Conservation (phyloP, 2,113 vertebrate species). For the Hemiscyllium ocellatum region DNA sequence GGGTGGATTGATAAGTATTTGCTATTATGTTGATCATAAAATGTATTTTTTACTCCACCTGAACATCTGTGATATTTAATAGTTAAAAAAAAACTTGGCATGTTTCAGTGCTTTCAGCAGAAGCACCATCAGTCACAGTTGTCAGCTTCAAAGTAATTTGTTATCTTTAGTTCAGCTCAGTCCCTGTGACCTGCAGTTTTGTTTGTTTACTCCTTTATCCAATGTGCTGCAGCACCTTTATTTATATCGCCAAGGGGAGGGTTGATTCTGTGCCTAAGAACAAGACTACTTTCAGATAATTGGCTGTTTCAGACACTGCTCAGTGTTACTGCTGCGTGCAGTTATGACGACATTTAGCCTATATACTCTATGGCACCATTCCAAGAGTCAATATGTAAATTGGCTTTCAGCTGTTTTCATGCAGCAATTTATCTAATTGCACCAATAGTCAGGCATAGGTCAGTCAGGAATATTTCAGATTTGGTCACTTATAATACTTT, state of each 20-base stretch:
- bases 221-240: neutral
- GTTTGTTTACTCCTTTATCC: neutral
- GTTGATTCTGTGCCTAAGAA: neutral
- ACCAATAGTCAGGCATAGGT: neutral
- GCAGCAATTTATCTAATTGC: neutral
- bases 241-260: neutral
- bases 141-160: neutral
- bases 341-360: neutral
- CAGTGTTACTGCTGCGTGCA: neutral
- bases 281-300: neutral
- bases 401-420: neutral
- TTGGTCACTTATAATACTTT: neutral
- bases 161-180: neutral
- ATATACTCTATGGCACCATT: too few species aligned
- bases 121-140: neutral
- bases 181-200: neutral
- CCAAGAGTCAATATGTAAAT: neutral
- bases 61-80: neutral
- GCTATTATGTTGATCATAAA: neutral
- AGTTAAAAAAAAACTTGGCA: neutral
- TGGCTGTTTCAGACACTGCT: neutral
- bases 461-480: neutral
- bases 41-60: neutral
- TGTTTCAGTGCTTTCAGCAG: neutral
- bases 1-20: neutral